These are phyloP conservation scores for Trachemys scripta DNA, from an alignment of 2,113 vertebrate species.

Conservation along the genomic window DNA sequence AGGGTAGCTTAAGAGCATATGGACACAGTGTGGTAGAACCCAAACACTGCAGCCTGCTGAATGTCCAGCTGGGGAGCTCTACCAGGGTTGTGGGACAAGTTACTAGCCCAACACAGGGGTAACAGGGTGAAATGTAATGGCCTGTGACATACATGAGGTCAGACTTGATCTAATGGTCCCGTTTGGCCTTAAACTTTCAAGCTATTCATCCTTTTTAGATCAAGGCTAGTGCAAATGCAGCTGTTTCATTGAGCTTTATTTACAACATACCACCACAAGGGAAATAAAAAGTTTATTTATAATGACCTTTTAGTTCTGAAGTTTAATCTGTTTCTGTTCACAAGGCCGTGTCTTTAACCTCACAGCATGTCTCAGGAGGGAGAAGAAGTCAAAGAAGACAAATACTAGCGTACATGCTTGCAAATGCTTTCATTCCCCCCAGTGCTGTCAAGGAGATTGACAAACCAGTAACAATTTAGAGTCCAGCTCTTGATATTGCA, in stretches of 20 bases:
- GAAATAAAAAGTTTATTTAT: conserved; percentile 65
- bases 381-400: conserved; percentile 18
- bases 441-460: not conserved
- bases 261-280: conserved; percentile 17
- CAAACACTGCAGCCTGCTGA: not conserved
- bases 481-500: not conserved
- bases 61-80: not conserved
- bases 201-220: conserved; percentile 37
- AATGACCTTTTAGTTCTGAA: conserved; percentile 54
- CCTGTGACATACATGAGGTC: not conserved
- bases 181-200: conserved; percentile 7
- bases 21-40: not conserved
- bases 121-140: not conserved
- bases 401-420: conserved; percentile 38
- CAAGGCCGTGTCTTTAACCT: conserved; percentile 8
- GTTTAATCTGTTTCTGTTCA: conserved; percentile 51
- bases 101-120: not conserved
- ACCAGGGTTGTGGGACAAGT: not conserved
- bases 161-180: not conserved
- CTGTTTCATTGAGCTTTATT: conserved; percentile 66
- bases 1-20: not conserved
- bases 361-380: not conserved
- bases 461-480: not conserved
- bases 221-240: conserved; percentile 11
- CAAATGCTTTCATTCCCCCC: not conserved